A percentile compares a stretch with the other conserved stretches of the same genome.
Evolutionary conservation across 2,888 invertebrate species (phyloP).

Genomic region (Pyrrhia umbra): DNA sequence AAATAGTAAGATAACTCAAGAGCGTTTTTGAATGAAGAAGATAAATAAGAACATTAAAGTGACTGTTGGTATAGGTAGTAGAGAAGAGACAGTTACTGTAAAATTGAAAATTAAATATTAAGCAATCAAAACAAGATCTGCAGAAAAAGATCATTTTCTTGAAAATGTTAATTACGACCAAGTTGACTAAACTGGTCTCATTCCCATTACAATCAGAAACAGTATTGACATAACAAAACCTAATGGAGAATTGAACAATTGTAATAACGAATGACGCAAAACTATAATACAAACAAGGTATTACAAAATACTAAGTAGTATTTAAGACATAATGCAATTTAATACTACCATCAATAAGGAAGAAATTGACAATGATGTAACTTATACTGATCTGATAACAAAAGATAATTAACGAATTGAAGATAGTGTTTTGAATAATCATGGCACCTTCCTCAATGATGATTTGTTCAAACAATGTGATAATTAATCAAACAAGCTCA

Average conservation of each 20-base stretch:
- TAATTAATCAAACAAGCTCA: conserved; percentile 15
- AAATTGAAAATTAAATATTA: neutral
- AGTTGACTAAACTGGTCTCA: conserved; percentile 4
- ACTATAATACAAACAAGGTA: conserved; percentile 15
- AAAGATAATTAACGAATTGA: conserved; percentile 17
- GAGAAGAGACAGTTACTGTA: no score
- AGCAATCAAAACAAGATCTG: neutral
- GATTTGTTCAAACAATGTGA: conserved; percentile 3
- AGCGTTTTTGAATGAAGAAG: no score
- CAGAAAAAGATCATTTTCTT: neutral
- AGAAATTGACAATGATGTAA: conserved; percentile 25
- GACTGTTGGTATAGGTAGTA: no score
- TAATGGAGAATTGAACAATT: conserved; percentile 19
- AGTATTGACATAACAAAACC: conserved; percentile 35
- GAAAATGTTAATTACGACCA: neutral
- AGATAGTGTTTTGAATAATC: conserved; percentile 7
- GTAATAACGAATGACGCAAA: conserved; percentile 17
- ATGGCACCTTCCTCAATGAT: no score
- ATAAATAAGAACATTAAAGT: no score
- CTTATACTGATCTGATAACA: neutral
- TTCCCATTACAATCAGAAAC: conserved; percentile 2
- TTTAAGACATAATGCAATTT: conserved; percentile 22
- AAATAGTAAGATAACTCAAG: no score
- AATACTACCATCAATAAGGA: conserved; percentile 15
- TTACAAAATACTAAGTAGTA: neutral